Conservation (phyloP, 2,888 invertebrate genomes). For the Limnephilus auricula region DNA sequence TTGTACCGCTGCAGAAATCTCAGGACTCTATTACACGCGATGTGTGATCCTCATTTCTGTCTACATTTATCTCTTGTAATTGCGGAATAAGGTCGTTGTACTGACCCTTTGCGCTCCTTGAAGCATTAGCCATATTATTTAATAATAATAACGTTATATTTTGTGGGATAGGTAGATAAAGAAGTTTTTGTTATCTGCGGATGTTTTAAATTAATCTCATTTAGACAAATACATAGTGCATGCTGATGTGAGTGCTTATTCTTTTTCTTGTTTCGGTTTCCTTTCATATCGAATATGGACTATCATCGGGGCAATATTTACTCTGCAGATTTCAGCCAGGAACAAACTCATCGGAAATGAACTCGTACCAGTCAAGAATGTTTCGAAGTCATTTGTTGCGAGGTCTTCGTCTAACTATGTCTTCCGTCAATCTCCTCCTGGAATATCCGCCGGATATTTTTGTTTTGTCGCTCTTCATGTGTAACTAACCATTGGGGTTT, state of each 20-base stretch:
- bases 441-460: neutral
- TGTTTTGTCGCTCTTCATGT: neutral
- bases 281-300: neutral
- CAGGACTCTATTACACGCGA: neutral
- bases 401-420: neutral
- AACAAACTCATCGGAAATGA: neutral
- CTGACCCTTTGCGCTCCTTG: neutral
- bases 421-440: neutral
- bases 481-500: neutral
- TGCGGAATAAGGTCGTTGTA: neutral
- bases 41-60: neutral
- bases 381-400: neutral
- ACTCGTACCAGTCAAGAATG: neutral
- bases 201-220: too few species aligned
- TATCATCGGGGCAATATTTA: neutral
- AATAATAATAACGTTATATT: neutral
- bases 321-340: neutral
- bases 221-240: too few species aligned
- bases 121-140: neutral
- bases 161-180: neutral
- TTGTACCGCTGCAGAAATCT: neutral
- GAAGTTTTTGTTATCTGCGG: neutral
- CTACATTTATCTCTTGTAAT: constrained; percentile 24
- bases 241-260: too few species aligned
- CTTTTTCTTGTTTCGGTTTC: neutral